Percentiles rank a stretch among this genome's conserved stretches.
Evolutionary conservation across 2,888 invertebrate species (phyloP).

Genomic region (Troides oblongomaculatus): DNA sequence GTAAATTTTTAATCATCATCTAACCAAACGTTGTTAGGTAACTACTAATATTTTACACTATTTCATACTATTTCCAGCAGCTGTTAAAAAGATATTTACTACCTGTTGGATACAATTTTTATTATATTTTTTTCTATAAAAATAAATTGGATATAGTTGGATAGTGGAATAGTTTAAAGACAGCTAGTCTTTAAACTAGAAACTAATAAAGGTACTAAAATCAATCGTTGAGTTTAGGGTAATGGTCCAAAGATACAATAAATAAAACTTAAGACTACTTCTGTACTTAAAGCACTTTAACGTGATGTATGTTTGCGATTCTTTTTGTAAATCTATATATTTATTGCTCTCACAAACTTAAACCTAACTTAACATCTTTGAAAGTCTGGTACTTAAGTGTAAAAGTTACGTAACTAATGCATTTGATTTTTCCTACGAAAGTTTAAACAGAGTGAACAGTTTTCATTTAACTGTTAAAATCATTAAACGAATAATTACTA

Average conservation of each 20-base stretch:
- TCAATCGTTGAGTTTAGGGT: constrained; percentile 67
- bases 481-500: no score
- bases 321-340: constrained; percentile 36
- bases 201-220: constrained; percentile 39
- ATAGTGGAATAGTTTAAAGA: no score
- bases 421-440: no score
- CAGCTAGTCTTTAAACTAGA: no score
- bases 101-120: background rate
- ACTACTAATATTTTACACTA: no score
- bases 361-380: constrained; percentile 15
- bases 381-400: constrained; percentile 18
- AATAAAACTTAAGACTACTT: constrained; percentile 69
- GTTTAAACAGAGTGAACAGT: no score
- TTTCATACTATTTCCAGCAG: no score
- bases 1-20: background rate
- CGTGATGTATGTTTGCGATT: constrained; percentile 47
- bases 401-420: background rate
- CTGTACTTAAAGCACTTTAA: constrained; percentile 65
- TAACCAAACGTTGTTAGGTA: no score
- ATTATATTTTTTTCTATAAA: background rate
- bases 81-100: no score
- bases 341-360: constrained; percentile 19
- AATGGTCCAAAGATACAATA: constrained; percentile 67
- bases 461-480: no score
- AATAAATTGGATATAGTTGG: no score